Evolutionary conservation across 2,888 invertebrate species (phyloP), one percentile per base, ranked within the genome.

Genomic region (Acleris laterana): DNA sequence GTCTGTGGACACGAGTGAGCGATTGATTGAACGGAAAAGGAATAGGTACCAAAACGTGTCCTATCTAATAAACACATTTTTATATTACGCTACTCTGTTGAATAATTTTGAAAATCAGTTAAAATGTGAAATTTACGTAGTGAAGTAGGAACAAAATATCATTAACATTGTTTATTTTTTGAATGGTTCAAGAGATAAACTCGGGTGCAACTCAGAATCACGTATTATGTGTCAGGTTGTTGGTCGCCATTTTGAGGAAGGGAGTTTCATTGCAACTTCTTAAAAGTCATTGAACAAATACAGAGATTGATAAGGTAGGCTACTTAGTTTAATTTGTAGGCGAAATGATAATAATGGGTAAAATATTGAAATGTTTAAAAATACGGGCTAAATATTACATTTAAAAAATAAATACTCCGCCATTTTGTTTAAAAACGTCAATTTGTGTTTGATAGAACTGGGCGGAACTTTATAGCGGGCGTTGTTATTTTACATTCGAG

Each of bases 201-300:
- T 61, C 11, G 55, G 65, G 60, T 65, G 11, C 17, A 53, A 60
- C 42, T 38, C 16, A 46, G 44, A n/a, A 22, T 55, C 55, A 28
- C 28, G 20, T 22, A 13, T 53, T 7, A 20, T 49, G 28, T 56
- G 17, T 55, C 48, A 44, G 49, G 32, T 28, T 42, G 49, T 17
- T 50, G 58, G 60, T 60, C 48, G 65, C 65, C 65, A 65, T 65
- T 61, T 65, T 65, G 60, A 28, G 44, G 46, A 25, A 63, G 20
- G 20, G 25, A 32, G 28, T 53, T 20, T 22, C 22, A 19, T 50
- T 49, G 7, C n/a, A 55, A 42, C 38, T 32, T 56, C 46, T n/a
- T 38, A 16, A 46, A 46, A 46, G n/a, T 17, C n/a, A n/a, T 46
- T 44, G 22, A 17, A 44, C 11, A 50, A 64, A 55, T 11, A 32